Conservation (phyloP, 2,113 vertebrate genomes). For the Telmatochromis brachygnathus region DNA sequence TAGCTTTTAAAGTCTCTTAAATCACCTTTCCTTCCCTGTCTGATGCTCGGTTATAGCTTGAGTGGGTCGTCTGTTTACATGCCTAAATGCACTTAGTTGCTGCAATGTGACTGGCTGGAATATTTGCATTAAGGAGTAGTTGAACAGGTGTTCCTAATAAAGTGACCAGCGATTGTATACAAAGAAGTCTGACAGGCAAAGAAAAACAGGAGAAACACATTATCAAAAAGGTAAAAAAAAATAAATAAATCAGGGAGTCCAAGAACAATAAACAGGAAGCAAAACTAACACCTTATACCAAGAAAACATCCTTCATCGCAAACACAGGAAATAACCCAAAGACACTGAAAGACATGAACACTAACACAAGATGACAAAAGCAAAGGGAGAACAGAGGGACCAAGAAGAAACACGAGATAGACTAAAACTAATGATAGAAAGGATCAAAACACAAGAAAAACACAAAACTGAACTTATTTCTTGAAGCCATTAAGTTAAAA, state of each 20-base stretch:
- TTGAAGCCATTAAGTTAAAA: background rate
- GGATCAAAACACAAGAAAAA: background rate
- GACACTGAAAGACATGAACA: background rate
- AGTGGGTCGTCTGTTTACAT: fast-evolving
- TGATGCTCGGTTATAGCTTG: fast-evolving
- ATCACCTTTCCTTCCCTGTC: fast-evolving
- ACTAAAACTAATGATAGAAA: background rate
- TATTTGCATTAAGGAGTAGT: background rate
- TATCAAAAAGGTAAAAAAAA: background rate
- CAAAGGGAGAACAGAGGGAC: background rate
- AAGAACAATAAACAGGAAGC: background rate
- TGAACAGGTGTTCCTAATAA: background rate
- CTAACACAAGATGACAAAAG: background rate
- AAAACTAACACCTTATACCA: background rate
- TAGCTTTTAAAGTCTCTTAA: background rate
- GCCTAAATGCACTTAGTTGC: background rate
- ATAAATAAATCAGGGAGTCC: background rate
- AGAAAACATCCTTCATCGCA: background rate
- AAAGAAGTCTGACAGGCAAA: background rate
- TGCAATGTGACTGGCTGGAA: background rate
- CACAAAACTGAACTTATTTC: background rate
- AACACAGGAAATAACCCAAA: background rate
- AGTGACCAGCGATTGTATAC: background rate
- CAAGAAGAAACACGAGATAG: background rate
- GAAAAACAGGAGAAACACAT: background rate